Evolutionary conservation across 2,888 invertebrate genomes (phyloP).

Genomic region (Operophtera brumata): DNA sequence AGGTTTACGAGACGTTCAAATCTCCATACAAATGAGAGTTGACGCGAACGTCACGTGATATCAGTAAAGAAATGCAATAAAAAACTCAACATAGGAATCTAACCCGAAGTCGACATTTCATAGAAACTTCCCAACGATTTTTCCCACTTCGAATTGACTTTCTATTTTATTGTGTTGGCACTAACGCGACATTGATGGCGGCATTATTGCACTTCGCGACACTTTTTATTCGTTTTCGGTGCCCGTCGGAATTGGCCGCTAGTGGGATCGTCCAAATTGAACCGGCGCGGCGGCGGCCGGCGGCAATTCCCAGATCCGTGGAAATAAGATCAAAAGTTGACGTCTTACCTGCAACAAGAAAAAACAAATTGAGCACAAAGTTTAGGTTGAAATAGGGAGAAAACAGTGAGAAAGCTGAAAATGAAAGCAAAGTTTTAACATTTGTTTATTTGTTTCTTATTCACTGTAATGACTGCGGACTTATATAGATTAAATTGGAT

Average conservation of each 20-base stretch:
- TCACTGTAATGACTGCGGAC: too few relatives aligned
- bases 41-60: too few relatives aligned
- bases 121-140: conserved; percentile 42
- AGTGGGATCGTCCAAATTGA: conserved; percentile 51
- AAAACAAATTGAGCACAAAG: conserved; percentile 26
- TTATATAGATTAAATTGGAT: too few relatives aligned
- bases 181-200: conserved; percentile 75
- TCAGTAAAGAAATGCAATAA: too few relatives aligned
- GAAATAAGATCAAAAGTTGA: conserved; percentile 25
- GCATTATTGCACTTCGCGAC: conserved; percentile 71
- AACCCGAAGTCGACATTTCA: conserved; percentile 26
- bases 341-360: conserved; percentile 54
- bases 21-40: too few relatives aligned
- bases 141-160: conserved; percentile 62
- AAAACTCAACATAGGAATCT: conserved; percentile 19
- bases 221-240: conserved; percentile 58
- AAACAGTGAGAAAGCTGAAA: neutral
- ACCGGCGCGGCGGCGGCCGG: conserved; percentile 26
- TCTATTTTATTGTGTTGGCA: conserved; percentile 76
- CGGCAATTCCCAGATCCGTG: conserved; percentile 36
- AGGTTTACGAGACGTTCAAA: too few relatives aligned
- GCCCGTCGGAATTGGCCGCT: conserved; percentile 52
- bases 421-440: too few relatives aligned
- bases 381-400: neutral
- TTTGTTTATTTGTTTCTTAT: too few relatives aligned